phyloP scores from a whole-genome alignment of 2,113 vertebrate species.

The Grallaria varia region DNA sequence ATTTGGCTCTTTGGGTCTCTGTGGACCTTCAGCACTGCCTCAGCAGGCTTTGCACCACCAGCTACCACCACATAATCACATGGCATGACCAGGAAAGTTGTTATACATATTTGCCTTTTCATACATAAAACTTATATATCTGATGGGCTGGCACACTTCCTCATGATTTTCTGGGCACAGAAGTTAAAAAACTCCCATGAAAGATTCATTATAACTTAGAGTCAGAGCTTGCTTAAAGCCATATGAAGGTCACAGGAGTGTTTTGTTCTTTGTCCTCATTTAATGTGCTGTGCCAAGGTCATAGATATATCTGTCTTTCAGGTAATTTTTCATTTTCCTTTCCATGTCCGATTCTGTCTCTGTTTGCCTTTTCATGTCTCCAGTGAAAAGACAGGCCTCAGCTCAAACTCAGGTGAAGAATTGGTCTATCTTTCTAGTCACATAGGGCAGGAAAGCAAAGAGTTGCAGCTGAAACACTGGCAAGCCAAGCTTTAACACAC shows the following conservation, averaged over 20 bases:
- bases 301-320: neutral
- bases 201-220: neutral
- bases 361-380: neutral
- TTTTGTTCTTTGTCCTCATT: neutral
- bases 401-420: neutral
- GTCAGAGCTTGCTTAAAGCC: neutral
- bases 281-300: neutral
- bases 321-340: neutral
- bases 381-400: neutral
- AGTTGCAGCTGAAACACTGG: neutral
- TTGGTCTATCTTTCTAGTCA: neutral
- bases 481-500: neutral
- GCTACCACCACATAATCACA: neutral
- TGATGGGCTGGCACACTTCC: neutral
- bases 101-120: neutral
- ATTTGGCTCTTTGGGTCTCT: neutral
- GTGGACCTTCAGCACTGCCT: neutral
- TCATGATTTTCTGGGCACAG: neutral
- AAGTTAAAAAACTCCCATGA: neutral
- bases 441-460: neutral
- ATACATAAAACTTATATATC: neutral
- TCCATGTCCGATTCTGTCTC: neutral
- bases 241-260: neutral
- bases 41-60: neutral
- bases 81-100: neutral